These are phyloP conservation scores for Aspidoscelis tigris DNA, from an alignment of 2,113 vertebrate species.

Conservation along the genomic window DNA sequence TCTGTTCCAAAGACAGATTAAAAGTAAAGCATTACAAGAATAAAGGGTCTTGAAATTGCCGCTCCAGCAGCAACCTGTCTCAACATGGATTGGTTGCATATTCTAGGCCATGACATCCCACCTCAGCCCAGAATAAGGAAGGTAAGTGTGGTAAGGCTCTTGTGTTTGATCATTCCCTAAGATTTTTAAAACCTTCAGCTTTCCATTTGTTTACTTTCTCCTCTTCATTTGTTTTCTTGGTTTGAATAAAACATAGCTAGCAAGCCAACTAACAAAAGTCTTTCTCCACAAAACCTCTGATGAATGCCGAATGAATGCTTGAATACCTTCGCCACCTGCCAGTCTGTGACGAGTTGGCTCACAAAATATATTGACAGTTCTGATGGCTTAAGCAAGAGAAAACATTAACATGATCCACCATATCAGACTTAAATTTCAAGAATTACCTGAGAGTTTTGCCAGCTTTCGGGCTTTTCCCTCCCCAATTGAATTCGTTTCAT, in stretches of 20 bases:
- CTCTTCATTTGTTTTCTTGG: not conserved
- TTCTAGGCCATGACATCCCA: too few species aligned
- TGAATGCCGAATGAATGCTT: not conserved
- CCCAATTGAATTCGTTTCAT: slow-evolving; percentile 85
- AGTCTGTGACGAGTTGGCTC: not conserved
- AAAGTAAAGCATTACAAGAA: too few species aligned
- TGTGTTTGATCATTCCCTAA: too few species aligned
- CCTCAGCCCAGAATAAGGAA: too few species aligned
- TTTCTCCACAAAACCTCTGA: not conserved
- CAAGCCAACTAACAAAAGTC: not conserved
- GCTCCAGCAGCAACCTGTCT: too few species aligned
- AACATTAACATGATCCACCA: slow-evolving; percentile 12
- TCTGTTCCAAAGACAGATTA: too few species aligned
- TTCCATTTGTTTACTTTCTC: not conserved
- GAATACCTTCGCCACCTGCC: not conserved
- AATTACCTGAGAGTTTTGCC: slow-evolving; percentile 77
- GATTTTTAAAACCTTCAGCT: not conserved
- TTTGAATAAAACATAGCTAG: not conserved
- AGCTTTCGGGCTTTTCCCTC: slow-evolving; percentile 80
- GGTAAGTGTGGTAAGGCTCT: too few species aligned
- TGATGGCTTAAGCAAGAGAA: slow-evolving; percentile 19
- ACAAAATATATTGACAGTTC: slow-evolving; percentile 29
- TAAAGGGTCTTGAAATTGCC: too few species aligned
- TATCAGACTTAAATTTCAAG: slow-evolving; percentile 24
- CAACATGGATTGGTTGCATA: too few species aligned